Evolutionary conservation across 37 sponge, comb jelly and placozoan species (phyloP), one percentile per base, ranked within the genome.

Genomic region (Petrosia ficiformis): DNA sequence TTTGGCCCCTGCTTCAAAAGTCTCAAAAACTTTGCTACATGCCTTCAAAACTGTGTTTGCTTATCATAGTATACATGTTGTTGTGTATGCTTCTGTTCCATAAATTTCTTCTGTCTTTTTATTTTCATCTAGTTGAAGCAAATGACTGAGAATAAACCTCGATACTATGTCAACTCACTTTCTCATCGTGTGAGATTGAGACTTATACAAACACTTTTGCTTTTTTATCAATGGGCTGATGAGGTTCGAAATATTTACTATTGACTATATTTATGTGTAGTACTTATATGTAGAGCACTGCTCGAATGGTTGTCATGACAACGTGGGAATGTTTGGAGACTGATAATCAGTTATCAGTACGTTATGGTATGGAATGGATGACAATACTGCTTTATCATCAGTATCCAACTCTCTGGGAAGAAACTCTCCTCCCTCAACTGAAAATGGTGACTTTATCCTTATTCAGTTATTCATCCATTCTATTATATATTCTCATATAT

Each of bases 331-430:
- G 64, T 2, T 67, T 90, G 54, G 77, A 59, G 43, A 66, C 36
- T 66, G 91, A 90, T 72, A 90, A 90, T 63, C 94, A 94, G 75
- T 60, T 80, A 26, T 90, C 92, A 29, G 94, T 94, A 10, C 65
- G 87, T 21, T 75, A 86, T 42, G 40, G 75, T 57, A 73, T 90
- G 59, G 94, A 94, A 64, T 94, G 94, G 91, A 31, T 59, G 21
- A 65, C 77, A 0, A 64, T 66, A 2, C 29, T 81, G 30, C 4
- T 86, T 25, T 37, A 90, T 5, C 21, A 44, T 11, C 35, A 41
- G 25, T 42, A 70, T 42, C 89, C 89, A 30, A 11, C 44, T 0
- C 77, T 80, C 24, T 25, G 79, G 44, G 28, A 39, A 0, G 22
- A 0, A 8, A 48, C 74, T 3, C 57, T 86, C 58, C 64, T 42